A percentile compares a stretch with the other conserved stretches of the same genome.
These are phyloP conservation scores for Amniataba percoides DNA, from an alignment of 2,797 vertebrate genomes.

Conservation along the genomic window DNA sequence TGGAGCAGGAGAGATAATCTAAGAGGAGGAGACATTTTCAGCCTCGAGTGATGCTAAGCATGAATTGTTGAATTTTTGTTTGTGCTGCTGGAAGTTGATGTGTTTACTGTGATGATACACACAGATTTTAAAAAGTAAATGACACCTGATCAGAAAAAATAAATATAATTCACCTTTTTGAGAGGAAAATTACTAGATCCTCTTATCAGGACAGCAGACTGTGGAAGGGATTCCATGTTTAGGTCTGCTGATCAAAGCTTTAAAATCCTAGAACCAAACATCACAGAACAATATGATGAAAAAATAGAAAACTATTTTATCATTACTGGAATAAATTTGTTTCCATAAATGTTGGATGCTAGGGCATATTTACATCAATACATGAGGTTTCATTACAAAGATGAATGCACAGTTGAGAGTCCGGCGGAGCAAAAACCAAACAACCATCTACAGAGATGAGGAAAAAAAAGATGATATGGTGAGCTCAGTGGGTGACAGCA, in stretches of 20 bases:
- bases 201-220: background rate
- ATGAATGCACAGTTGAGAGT: too few relatives aligned
- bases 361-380: too few relatives aligned
- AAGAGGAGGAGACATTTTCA: too few relatives aligned
- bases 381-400: too few relatives aligned
- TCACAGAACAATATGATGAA: too few relatives aligned
- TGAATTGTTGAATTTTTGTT: background rate
- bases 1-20: background rate
- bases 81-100: slow-evolving; percentile 23
- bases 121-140: background rate
- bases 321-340: background rate
- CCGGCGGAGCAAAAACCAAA: too few relatives aligned
- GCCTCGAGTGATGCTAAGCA: background rate
- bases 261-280: background rate
- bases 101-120: slow-evolving; percentile 22
- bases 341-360: background rate
- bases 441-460: too few relatives aligned
- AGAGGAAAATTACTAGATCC: background rate
- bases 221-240: background rate
- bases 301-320: too few relatives aligned
- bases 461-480: too few relatives aligned
- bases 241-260: background rate
- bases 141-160: background rate
- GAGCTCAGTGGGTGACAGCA: too few relatives aligned
- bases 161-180: too few relatives aligned